Evolutionary conservation across 2,797 vertebrate genomes (phyloP).

Genomic region (Cuculus canorus): DNA sequence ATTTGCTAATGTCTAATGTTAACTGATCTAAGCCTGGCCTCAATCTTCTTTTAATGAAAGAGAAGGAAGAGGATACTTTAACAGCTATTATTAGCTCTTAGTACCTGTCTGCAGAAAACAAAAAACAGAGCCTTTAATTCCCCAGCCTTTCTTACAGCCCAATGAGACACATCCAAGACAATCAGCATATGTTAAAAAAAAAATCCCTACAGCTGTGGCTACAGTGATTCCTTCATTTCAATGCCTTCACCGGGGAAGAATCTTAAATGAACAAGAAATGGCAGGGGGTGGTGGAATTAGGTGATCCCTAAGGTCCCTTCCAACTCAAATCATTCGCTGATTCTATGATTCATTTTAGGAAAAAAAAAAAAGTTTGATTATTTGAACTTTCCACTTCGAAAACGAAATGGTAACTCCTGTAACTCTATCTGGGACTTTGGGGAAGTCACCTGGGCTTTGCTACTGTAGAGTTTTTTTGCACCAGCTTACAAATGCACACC

Average conservation of each 20-base stretch:
- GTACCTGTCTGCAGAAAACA: conserved; percentile 5
- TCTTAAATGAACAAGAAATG: background rate
- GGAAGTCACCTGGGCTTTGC: background rate
- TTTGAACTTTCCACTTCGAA: background rate
- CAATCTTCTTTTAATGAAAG: conserved; percentile 65
- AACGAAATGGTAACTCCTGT: background rate
- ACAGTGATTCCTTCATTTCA: background rate
- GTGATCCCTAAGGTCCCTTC: too few relatives aligned
- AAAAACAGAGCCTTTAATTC: conserved; percentile 1
- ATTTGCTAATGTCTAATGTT: conserved; percentile 40
- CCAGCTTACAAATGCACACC: fast-evolving
- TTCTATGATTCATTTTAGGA: too few relatives aligned
- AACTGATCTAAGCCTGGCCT: conserved; percentile 57
- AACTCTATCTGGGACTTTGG: background rate
- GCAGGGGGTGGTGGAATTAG: too few relatives aligned
- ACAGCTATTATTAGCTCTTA: conserved; percentile 51
- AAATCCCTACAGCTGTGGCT: fast-evolving
- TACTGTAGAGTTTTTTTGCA: background rate
- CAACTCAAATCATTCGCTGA: too few relatives aligned
- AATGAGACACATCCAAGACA: background rate
- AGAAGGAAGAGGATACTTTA: conserved; percentile 40
- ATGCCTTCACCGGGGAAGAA: background rate
- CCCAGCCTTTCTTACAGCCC: background rate
- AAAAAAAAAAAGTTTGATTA: background rate
- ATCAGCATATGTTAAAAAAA: fast-evolving